phyloP scores from a whole-genome alignment of 37 sponge, comb jelly and placozoan genomes.

The Chondrosia reniformis region DNA sequence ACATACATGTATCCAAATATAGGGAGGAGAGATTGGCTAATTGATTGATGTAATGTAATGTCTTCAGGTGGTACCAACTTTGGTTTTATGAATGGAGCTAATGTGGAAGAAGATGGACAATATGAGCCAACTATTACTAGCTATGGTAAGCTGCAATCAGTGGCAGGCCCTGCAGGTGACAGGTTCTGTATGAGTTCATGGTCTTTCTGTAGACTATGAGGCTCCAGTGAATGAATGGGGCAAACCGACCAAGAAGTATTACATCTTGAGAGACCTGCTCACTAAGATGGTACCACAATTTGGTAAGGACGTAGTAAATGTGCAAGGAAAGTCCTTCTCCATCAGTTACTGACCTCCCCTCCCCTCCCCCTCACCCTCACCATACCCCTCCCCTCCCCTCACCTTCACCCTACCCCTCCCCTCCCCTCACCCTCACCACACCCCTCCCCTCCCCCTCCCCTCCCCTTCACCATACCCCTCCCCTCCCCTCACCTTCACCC shows the following conservation, averaged over 20 bases:
- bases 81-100: conserved; percentile 90
- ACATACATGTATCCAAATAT: too few species aligned
- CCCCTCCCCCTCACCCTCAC: conserved; percentile 8
- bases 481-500: not conserved
- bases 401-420: not conserved
- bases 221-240: conserved; percentile 90
- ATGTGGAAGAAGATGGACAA: conserved; percentile 1
- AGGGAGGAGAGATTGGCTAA: too few species aligned
- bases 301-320: not conserved
- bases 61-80: conserved; percentile 85
- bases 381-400: not conserved
- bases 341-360: not conserved
- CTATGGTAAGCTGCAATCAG: conserved; percentile 47
- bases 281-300: conserved; percentile 15
- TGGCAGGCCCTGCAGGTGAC: not conserved
- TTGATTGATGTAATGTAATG: too few species aligned
- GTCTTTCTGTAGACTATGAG: conserved; percentile 71
- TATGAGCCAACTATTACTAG: conserved; percentile 57
- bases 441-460: not conserved
- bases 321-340: not conserved
- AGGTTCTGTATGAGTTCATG: not conserved
- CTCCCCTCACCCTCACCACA: not conserved
- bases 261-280: conserved; percentile 36
- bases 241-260: conserved; percentile 75
- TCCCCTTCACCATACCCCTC: not conserved